Evolutionary conservation across 2,797 vertebrate species (phyloP).

Genomic region (Clamator glandarius): DNA sequence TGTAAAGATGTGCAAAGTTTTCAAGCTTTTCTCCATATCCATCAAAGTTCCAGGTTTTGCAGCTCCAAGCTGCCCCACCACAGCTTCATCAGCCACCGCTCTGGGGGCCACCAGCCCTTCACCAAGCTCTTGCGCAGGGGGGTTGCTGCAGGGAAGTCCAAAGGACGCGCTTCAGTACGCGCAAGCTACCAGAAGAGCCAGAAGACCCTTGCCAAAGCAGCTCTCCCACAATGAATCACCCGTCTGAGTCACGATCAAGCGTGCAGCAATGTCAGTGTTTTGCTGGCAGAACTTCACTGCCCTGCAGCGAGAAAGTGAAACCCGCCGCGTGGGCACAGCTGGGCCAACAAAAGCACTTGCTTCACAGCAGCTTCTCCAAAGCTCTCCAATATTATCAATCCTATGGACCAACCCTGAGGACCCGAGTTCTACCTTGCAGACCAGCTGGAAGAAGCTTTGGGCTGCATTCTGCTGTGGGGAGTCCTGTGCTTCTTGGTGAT

Average conservation of each 20-base stretch:
- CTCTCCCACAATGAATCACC: neutral
- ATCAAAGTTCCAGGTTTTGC: neutral
- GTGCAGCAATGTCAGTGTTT: neutral
- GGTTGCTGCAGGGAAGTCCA: neutral
- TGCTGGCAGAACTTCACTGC: neutral
- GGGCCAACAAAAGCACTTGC: neutral
- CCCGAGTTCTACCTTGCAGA: neutral
- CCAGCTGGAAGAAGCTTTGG: neutral
- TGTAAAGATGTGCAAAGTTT: neutral
- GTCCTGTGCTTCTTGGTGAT: neutral
- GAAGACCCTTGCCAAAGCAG: neutral
- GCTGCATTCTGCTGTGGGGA: neutral
- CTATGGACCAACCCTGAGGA: neutral
- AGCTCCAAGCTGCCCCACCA: neutral
- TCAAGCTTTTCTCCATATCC: neutral
- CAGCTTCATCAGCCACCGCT: neutral
- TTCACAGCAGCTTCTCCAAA: neutral
- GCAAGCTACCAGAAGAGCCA: neutral
- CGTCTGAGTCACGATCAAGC: accelerated
- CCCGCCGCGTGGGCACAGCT: neutral
- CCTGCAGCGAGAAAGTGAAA: neutral
- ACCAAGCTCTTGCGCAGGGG: no score
- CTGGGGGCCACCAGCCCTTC: neutral
- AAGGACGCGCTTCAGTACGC: neutral
- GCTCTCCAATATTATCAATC: neutral